Evolutionary conservation across 1,140 invertebrate species (phyloP).

Genomic region (Drosophila jambulina): DNA sequence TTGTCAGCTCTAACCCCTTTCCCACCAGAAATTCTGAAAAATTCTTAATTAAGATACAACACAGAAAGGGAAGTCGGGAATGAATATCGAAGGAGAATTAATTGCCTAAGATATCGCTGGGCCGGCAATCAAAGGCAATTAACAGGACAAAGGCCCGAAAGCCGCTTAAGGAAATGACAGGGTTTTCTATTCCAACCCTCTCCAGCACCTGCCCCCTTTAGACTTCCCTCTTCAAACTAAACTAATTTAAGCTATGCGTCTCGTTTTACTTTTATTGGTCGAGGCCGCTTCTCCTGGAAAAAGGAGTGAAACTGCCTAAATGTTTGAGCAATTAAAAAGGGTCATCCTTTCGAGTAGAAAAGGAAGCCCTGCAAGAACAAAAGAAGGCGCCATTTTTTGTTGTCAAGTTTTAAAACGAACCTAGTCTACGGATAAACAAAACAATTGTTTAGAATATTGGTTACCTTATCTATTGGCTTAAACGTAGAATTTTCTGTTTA

Average conservation of each 20-base stretch:
- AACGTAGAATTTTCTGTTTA: too few relatives aligned
- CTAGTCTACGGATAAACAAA: background rate
- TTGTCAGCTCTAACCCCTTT: background rate
- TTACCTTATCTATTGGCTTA: background rate
- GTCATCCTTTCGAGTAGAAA: conserved; percentile 43
- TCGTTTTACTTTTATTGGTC: conserved; percentile 17
- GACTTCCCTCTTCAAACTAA: background rate
- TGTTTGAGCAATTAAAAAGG: conserved; percentile 71
- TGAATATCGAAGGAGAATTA: conserved; percentile 41
- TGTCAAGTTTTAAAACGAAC: background rate
- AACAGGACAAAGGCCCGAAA: conserved; percentile 42
- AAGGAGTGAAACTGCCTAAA: conserved; percentile 39
- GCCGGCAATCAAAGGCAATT: conserved; percentile 47
- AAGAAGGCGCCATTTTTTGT: conserved; percentile 22
- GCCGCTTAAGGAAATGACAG: conserved; percentile 24
- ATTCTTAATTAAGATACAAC: conserved; percentile 38
- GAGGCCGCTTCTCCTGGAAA: conserved; percentile 5
- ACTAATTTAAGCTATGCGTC: conserved; percentile 42
- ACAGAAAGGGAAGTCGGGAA: conserved; percentile 1
- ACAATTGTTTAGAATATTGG: background rate
- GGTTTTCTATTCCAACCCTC: conserved; percentile 8
- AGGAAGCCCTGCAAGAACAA: conserved; percentile 26
- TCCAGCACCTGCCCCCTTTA: conserved; percentile 17
- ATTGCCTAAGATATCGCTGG: conserved; percentile 35
- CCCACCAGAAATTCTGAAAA: background rate